These are phyloP conservation scores for Baronia brevicornis DNA, from an alignment of 2,888 invertebrate species.

Conservation along the genomic window DNA sequence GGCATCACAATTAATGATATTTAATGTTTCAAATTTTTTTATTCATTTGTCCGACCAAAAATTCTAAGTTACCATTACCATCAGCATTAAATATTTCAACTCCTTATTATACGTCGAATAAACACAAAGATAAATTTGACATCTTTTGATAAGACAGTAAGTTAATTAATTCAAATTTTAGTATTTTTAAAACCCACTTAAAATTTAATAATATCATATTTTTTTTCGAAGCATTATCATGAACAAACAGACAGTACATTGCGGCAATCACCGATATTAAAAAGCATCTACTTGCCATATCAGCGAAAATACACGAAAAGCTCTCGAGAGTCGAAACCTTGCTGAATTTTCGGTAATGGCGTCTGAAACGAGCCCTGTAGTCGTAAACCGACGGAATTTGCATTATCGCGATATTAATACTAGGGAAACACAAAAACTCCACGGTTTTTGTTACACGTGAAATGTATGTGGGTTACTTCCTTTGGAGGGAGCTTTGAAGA, in stretches of 20 bases:
- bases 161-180: neutral
- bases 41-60: too few relatives aligned
- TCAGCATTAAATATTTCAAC: too few relatives aligned
- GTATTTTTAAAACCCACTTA: neutral
- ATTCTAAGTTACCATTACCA: too few relatives aligned
- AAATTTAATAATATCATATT: neutral
- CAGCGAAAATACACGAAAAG: conserved; percentile 44
- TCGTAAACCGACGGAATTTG: conserved; percentile 49
- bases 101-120: too few relatives aligned
- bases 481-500: conserved; percentile 21
- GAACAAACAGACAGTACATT: neutral
- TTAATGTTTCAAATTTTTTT: too few relatives aligned
- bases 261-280: conserved; percentile 36
- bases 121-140: too few relatives aligned
- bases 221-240: conserved; percentile 1
- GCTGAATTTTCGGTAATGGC: conserved; percentile 56
- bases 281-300: conserved; percentile 42
- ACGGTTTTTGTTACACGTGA: conserved; percentile 24
- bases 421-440: conserved; percentile 39
- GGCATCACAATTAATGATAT: too few relatives aligned
- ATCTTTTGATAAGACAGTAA: too few relatives aligned
- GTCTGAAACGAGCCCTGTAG: conserved; percentile 38
- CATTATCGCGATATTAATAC: conserved; percentile 60
- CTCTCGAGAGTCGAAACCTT: conserved; percentile 45
- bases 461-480: conserved; percentile 24